phyloP scores from a whole-genome alignment of 2,888 invertebrate genomes.

The Smittia sp. region DNA sequence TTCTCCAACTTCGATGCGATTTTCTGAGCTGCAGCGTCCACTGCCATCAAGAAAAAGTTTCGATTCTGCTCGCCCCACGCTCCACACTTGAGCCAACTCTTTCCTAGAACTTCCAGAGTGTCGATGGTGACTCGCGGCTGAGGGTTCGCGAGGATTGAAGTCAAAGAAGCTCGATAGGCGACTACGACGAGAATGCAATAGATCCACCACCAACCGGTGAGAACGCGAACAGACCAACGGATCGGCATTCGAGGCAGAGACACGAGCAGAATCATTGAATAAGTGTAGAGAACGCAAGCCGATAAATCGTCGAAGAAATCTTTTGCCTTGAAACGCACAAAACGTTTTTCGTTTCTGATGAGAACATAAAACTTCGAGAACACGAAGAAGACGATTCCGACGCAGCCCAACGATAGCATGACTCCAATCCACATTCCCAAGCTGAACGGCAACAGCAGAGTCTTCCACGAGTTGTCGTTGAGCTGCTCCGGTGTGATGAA shows the following conservation, averaged over 20 bases:
- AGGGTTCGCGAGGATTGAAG: constrained; percentile 78
- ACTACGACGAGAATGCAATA: constrained; percentile 78
- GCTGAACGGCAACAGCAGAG: constrained; percentile 76
- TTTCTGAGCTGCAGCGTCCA: constrained; percentile 64
- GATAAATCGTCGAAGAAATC: constrained; percentile 70
- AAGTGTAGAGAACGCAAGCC: constrained; percentile 75
- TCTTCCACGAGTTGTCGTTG: constrained; percentile 80
- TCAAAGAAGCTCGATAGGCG: constrained; percentile 79
- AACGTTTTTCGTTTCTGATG: neutral
- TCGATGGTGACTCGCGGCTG: constrained; percentile 74
- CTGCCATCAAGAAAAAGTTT: constrained; percentile 67
- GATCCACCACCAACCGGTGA: constrained; percentile 86
- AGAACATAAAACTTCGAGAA: constrained; percentile 54
- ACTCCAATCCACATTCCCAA: constrained; percentile 73
- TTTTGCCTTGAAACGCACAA: constrained; percentile 49
- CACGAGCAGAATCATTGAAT: constrained; percentile 76
- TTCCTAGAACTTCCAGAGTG: constrained; percentile 66
- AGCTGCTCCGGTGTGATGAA: constrained; percentile 79
- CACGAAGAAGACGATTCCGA: constrained; percentile 64
- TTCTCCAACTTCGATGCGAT: constrained; percentile 67
- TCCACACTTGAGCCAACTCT: constrained; percentile 64
- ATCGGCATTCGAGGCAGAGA: constrained; percentile 73
- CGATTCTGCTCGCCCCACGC: constrained; percentile 71
- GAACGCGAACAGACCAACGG: constrained; percentile 75
- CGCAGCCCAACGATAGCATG: constrained; percentile 63